phyloP scores from a whole-genome alignment of 2,113 vertebrate species.

The Heptranchias perlo region DNA sequence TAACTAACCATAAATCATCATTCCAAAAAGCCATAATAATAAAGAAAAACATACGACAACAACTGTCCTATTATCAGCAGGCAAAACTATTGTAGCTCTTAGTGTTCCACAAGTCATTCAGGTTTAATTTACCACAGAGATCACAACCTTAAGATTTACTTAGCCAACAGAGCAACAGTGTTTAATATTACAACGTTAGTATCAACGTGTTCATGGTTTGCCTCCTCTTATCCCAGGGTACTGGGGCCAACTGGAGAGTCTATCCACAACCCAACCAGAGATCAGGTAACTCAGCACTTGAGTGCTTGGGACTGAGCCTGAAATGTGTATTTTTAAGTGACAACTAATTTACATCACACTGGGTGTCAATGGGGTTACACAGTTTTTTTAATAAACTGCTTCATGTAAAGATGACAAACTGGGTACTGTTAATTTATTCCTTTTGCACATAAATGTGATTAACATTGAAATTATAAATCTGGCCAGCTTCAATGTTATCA shows the following conservation, averaged over 20 bases:
- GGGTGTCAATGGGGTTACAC: background rate
- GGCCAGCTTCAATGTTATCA: background rate
- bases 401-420: background rate
- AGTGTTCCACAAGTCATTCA: background rate
- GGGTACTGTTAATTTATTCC: background rate
- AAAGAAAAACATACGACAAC: background rate
- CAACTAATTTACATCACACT: background rate
- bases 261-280: background rate
- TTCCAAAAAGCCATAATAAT: background rate
- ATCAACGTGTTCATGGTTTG: background rate
- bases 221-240: background rate
- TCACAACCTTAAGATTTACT: too few species aligned
- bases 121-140: too few species aligned
- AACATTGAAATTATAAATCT: background rate
- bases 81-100: background rate
- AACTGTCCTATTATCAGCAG: background rate
- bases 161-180: too few species aligned
- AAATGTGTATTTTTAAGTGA: background rate
- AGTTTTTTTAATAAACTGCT: background rate
- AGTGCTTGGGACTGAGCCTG: background rate
- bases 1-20: background rate
- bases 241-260: background rate
- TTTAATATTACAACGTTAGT: too few species aligned
- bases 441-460: background rate
- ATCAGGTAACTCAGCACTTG: background rate